Base-by-base conservation (phyloP, 2,797 vertebrate genomes). In the Macropodus opercularis region DNA sequence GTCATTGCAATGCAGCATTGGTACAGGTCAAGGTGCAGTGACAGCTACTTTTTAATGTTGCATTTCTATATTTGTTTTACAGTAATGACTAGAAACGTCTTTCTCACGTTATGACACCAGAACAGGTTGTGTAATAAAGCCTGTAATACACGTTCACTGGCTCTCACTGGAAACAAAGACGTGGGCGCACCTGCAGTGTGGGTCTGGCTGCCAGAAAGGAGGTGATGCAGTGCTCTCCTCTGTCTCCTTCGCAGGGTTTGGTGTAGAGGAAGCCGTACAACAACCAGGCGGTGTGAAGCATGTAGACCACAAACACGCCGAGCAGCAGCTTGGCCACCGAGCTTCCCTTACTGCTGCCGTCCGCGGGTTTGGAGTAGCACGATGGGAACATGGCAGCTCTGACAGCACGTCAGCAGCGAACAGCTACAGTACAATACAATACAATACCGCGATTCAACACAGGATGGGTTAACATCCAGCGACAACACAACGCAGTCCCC, bases 181-280 rank as follows among this genome's bases (percentile, higher is more conserved):
- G 35, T 18, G 19, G 19, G 40, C 84, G 77, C 60, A 96, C 96
- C 95, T 98, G 95, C 17, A 97, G 89, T 77, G 94, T 93, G 51
- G 96, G 95, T 88, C 90, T 90, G 11, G 81, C 90, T 15, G 92
- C 85, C 76, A 98, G 84, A 87, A 96, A 97, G 6, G 97, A 95
- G 82, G 86, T 81, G 63, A 98, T 92, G 77, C 96, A 98, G 32
- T 64, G 83, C 23, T 91, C 90, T 60, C 75, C 83, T 18, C 58
- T 80, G 29, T 58, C 75, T 54, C 76, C 75, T 15, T 91, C 93
- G 88, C 96, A 98, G 36, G 95, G 92, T 80, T 93, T 95, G 5
- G 94, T 96, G 88, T 95, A 94, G 64, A 98, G 88, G 79, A 98
- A 98, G 76, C 95, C 94, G 75, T 95, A 96, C 83, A 98, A 94